Evolutionary conservation across 1,140 invertebrate species (phyloP).

Genomic region (Gyrodactylus bullatarudis): DNA sequence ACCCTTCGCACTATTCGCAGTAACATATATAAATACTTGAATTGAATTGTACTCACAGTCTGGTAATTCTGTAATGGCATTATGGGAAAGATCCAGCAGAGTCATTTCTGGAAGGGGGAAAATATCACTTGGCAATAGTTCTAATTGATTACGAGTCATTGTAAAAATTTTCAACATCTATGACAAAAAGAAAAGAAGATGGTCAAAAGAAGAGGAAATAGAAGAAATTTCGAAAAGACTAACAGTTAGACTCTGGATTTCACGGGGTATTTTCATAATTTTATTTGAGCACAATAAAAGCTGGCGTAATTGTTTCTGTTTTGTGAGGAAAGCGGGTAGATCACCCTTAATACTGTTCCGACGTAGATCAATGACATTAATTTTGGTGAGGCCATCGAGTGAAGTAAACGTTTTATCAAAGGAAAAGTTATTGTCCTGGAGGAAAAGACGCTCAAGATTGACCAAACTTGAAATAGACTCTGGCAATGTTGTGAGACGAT

Average conservation of each 20-base stretch:
- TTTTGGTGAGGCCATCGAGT: background rate
- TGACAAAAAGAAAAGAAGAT: background rate
- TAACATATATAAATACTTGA: too few species aligned
- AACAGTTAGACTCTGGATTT: background rate
- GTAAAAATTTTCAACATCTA: background rate
- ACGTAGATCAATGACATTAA: background rate
- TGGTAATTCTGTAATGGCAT: background rate
- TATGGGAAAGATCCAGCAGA: background rate
- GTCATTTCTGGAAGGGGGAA: background rate
- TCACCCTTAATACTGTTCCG: background rate
- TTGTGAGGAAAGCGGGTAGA: background rate
- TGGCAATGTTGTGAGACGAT: background rate
- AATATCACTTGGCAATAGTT: background rate
- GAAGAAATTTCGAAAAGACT: too few species aligned
- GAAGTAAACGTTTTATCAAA: background rate
- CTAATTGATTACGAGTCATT: background rate
- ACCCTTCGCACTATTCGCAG: too few species aligned
- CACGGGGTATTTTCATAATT: background rate
- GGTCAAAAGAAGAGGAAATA: background rate
- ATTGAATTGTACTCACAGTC: background rate
- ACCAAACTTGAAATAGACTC: background rate
- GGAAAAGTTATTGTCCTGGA: background rate
- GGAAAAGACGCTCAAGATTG: background rate
- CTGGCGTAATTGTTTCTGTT: background rate
- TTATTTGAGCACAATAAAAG: background rate